phyloP scores from a whole-genome alignment of 2,113 vertebrate genomes.

The Ranitomeya variabilis region DNA sequence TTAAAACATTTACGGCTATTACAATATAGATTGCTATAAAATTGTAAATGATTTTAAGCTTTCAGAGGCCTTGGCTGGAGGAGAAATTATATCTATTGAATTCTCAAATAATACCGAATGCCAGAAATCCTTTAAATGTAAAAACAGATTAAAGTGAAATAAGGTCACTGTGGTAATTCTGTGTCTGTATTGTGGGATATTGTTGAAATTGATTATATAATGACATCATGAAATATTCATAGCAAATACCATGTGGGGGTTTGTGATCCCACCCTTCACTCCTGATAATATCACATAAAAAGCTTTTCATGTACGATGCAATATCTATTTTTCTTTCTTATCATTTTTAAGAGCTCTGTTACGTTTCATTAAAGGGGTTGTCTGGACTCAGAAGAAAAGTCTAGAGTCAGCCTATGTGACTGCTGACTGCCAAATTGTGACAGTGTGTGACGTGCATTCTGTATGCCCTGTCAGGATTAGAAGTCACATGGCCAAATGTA shows the following conservation, averaged over 20 bases:
- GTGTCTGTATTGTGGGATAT: neutral
- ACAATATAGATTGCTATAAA: constrained; percentile 25
- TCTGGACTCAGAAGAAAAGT: too few relatives aligned
- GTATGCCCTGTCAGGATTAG: too few relatives aligned
- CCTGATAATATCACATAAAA: too few relatives aligned
- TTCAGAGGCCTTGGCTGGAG: neutral
- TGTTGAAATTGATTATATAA: neutral
- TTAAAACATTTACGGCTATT: constrained; percentile 24
- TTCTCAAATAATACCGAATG: neutral
- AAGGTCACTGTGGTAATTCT: neutral
- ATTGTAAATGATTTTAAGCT: constrained; percentile 20
- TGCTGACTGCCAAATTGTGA: too few relatives aligned
- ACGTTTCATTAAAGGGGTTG: too few relatives aligned
- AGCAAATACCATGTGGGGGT: neutral
- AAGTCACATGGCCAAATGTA: too few relatives aligned
- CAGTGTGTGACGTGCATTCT: too few relatives aligned
- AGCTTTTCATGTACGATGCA: too few relatives aligned
- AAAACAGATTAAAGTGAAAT: neutral
- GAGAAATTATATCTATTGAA: constrained; percentile 3
- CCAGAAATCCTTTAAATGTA: neutral
- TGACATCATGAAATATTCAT: neutral
- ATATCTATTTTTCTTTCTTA: too few relatives aligned
- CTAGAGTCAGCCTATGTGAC: too few relatives aligned
- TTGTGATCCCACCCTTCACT: too few relatives aligned
- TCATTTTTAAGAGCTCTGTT: too few relatives aligned